Percentiles rank a stretch among this genome's conserved stretches.
Evolutionary conservation across 2,888 invertebrate species (phyloP).

Genomic region (Heliconius sara): DNA sequence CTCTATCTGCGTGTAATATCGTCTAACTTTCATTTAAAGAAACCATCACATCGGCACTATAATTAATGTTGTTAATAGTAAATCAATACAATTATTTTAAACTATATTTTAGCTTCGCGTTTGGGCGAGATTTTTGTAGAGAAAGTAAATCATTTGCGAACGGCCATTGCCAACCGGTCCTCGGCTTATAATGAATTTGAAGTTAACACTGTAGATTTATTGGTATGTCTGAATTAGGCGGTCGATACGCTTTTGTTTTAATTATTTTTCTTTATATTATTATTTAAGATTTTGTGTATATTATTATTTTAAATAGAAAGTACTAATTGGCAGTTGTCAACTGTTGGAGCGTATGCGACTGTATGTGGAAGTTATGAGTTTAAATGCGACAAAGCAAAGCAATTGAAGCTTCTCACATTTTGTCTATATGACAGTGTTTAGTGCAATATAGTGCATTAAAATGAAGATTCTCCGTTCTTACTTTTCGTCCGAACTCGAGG

Average conservation of each 20-base stretch:
- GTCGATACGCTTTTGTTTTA: constrained; percentile 29
- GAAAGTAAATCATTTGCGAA: constrained; percentile 80
- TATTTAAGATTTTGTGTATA: too few relatives aligned
- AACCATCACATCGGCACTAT: constrained; percentile 47
- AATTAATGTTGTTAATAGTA: constrained; percentile 58
- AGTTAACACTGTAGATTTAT: constrained; percentile 56
- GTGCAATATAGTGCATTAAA: too few relatives aligned
- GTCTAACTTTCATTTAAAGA: constrained; percentile 48
- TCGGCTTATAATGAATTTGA: constrained; percentile 47
- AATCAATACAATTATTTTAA: constrained; percentile 71
- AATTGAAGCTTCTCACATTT: too few relatives aligned
- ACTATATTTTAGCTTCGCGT: constrained; percentile 60
- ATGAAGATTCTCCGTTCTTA: too few relatives aligned
- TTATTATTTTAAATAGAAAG: neutral
- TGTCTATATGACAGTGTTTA: too few relatives aligned
- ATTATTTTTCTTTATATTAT: too few relatives aligned
- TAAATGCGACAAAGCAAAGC: too few relatives aligned
- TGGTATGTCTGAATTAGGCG: constrained; percentile 32
- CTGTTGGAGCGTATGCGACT: neutral
- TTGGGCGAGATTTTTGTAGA: constrained; percentile 69
- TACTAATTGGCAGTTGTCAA: neutral
- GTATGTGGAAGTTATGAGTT: neutral
- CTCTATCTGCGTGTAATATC: neutral
- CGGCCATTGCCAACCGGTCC: constrained; percentile 72
- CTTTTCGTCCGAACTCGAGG: too few relatives aligned